phyloP scores from a whole-genome alignment of 2,888 invertebrate genomes.

The Amaurobius ferox region DNA sequence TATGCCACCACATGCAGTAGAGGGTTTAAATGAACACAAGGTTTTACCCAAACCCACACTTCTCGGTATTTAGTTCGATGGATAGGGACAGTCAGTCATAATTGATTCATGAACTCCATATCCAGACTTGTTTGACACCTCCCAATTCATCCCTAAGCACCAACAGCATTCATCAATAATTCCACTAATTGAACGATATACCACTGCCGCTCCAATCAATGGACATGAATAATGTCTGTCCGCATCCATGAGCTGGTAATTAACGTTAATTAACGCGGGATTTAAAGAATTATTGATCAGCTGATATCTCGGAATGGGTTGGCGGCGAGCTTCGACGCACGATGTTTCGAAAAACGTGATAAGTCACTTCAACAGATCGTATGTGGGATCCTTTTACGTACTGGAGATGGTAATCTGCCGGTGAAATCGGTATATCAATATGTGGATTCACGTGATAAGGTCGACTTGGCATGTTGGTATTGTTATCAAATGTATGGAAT shows the following conservation, averaged over 20 bases:
- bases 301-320: not conserved
- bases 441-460: no score
- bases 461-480: no score
- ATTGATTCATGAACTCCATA: not conserved
- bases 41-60: no score
- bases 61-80: no score
- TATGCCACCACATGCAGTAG: no score
- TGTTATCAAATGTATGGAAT: no score
- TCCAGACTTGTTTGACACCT: not conserved
- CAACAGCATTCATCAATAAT: not conserved
- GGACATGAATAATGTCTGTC: constrained; percentile 12
- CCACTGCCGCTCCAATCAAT: not conserved
- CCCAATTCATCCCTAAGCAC: not conserved
- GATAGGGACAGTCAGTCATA: not conserved
- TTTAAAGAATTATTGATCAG: constrained; percentile 16
- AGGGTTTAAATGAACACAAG: no score
- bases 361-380: not conserved
- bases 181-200: constrained; percentile 4
- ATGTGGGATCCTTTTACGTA: no score
- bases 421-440: no score
- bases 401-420: no score
- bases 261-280: constrained; percentile 9
- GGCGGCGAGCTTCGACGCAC: not conserved
- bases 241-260: constrained; percentile 1
- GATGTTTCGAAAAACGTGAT: not conserved